Conservation (phyloP, 1,140 invertebrate genomes). For the Diplogasteroides magnus region DNA sequence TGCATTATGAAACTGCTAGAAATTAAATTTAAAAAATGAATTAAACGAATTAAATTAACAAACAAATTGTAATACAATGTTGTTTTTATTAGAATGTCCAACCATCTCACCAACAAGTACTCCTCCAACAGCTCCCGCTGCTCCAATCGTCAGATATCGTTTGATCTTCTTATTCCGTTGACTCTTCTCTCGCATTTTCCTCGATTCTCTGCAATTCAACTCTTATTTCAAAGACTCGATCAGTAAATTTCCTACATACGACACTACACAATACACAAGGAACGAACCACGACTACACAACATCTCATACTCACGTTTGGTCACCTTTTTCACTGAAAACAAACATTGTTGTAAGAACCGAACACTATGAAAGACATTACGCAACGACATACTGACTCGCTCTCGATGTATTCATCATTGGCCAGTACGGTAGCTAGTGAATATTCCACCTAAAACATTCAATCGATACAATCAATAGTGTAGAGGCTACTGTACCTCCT, state of each 20-base stretch:
- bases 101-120: constrained; percentile 56
- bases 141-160: constrained; percentile 58
- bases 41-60: not conserved
- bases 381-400: no score
- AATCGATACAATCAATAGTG: not conserved
- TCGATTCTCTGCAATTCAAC: constrained; percentile 56
- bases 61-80: not conserved
- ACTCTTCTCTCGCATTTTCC: constrained; percentile 52
- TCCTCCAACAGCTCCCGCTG: constrained; percentile 58
- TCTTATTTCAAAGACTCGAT: no score
- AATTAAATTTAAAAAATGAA: not conserved
- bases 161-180: constrained; percentile 57
- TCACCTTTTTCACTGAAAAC: no score
- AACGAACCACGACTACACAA: no score
- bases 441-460: constrained; percentile 44
- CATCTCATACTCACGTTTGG: no score
- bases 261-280: no score
- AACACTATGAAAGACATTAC: no score
- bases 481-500: constrained; percentile 43
- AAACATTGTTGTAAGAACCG: no score
- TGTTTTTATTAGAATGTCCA: not conserved
- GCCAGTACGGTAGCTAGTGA: constrained; percentile 39
- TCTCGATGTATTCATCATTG: constrained; percentile 42
- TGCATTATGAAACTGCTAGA: not conserved
- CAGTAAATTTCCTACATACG: not conserved